Evolutionary conservation across 2,113 vertebrate genomes (phyloP).

Genomic region (Corythoichthys haematopterus): DNA sequence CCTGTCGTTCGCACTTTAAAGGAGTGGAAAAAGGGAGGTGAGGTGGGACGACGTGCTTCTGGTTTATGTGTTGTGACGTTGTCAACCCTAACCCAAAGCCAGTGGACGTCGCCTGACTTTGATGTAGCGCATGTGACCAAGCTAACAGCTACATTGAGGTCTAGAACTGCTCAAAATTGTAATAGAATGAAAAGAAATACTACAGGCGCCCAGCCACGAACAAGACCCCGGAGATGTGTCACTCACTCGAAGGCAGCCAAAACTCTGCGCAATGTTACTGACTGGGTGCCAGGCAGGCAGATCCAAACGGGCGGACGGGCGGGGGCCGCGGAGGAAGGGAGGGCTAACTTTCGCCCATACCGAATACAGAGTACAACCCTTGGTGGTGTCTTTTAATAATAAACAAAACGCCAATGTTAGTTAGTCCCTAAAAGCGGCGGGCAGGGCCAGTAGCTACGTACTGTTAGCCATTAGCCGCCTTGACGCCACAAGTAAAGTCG

Average conservation of each 20-base stretch:
- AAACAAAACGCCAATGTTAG: background rate
- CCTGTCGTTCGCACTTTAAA: background rate
- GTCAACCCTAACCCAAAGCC: background rate
- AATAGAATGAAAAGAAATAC: background rate
- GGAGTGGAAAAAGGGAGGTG: background rate
- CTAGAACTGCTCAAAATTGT: background rate
- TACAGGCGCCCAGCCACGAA: background rate
- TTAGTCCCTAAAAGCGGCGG: background rate
- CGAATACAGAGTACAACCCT: slow-evolving; percentile 8
- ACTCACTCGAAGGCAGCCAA: background rate
- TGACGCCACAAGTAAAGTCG: slow-evolving; percentile 6
- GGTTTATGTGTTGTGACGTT: background rate
- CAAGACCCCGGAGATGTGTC: background rate
- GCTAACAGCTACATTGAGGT: background rate
- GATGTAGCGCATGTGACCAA: slow-evolving; percentile 66
- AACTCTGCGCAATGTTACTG: background rate
- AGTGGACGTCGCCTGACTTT: slow-evolving; percentile 27
- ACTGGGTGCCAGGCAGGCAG: background rate
- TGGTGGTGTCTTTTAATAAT: background rate
- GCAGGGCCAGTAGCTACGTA: background rate
- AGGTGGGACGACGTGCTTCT: background rate
- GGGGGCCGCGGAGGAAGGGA: background rate
- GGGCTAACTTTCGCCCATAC: slow-evolving; percentile 1
- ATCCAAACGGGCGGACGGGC: too few relatives aligned
- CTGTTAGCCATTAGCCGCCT: slow-evolving; percentile 1